Evolutionary conservation across 2,113 vertebrate species (phyloP).

Genomic region (Amazona vittata): DNA sequence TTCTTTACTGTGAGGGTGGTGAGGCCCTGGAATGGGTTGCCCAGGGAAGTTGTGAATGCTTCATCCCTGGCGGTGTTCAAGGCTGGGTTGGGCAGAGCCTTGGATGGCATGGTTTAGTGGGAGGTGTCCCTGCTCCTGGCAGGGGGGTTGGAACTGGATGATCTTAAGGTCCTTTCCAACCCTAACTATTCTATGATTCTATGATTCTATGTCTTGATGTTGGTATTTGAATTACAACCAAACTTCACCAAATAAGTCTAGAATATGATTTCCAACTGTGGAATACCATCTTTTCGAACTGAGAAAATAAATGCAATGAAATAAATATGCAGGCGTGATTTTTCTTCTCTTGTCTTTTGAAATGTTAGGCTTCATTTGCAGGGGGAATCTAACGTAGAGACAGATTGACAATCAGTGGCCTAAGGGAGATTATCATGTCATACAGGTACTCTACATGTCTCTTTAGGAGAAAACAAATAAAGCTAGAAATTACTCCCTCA

Average conservation of each 20-base stretch:
- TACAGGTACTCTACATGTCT: background rate
- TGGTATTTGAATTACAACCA: background rate
- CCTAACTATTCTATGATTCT: too few species aligned
- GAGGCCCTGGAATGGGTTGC: too few species aligned
- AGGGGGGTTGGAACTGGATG: too few species aligned
- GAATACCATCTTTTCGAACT: background rate
- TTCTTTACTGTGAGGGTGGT: too few species aligned
- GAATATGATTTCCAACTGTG: background rate
- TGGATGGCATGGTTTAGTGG: too few species aligned
- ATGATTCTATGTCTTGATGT: background rate
- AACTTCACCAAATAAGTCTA: background rate
- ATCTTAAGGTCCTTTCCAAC: too few species aligned
- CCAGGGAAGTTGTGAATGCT: too few species aligned
- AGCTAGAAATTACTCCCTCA: background rate
- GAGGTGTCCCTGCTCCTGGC: too few species aligned
- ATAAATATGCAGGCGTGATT: background rate
- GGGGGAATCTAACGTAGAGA: background rate
- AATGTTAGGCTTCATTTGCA: background rate
- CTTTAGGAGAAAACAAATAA: background rate
- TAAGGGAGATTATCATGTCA: background rate
- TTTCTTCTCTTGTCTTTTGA: background rate
- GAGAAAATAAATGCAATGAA: background rate
- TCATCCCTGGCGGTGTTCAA: too few species aligned
- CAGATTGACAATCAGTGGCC: background rate
- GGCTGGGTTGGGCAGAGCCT: too few species aligned